Evolutionary conservation across 2,113 vertebrate species (phyloP).

Genomic region (Dicentrarchus labrax): DNA sequence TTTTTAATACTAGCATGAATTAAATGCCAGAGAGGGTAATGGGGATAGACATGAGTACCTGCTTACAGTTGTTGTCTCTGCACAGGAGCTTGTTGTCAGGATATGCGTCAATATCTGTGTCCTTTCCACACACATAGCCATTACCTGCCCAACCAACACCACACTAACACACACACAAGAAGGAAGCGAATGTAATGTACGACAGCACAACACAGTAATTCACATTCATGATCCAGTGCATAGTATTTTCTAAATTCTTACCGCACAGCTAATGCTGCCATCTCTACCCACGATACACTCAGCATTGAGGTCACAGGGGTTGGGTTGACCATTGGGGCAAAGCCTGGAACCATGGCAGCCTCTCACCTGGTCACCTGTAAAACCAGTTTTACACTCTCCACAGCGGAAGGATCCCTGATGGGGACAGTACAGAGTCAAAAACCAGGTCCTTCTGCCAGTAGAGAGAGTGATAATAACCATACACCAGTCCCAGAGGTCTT

Average conservation of each 20-base stretch:
- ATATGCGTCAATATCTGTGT: conserved; percentile 96
- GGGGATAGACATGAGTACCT: conserved; percentile 77
- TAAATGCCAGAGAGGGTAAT: neutral
- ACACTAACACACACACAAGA: conserved; percentile 85
- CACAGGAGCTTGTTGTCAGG: conserved; percentile 90
- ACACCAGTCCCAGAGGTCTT: conserved; percentile 62
- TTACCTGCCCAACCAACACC: conserved; percentile 96
- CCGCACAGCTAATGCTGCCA: conserved; percentile 90
- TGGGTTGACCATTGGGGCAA: conserved; percentile 89
- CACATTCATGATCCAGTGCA: neutral
- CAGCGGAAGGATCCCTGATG: conserved; percentile 93
- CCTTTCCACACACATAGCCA: conserved; percentile 93
- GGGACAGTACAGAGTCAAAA: conserved; percentile 27
- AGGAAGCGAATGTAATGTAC: neutral
- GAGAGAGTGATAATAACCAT: neutral
- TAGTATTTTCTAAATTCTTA: conserved; percentile 73
- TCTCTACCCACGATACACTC: conserved; percentile 90
- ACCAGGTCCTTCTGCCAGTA: neutral
- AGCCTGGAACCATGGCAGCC: conserved; percentile 88
- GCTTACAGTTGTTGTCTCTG: conserved; percentile 88
- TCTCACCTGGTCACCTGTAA: conserved; percentile 89
- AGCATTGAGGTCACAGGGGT: conserved; percentile 90
- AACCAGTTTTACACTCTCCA: conserved; percentile 91
- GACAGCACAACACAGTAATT: neutral
- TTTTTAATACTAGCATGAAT: neutral